phyloP scores from a whole-genome alignment of 2,113 vertebrate species.

The Ptilonorhynchus violaceus region DNA sequence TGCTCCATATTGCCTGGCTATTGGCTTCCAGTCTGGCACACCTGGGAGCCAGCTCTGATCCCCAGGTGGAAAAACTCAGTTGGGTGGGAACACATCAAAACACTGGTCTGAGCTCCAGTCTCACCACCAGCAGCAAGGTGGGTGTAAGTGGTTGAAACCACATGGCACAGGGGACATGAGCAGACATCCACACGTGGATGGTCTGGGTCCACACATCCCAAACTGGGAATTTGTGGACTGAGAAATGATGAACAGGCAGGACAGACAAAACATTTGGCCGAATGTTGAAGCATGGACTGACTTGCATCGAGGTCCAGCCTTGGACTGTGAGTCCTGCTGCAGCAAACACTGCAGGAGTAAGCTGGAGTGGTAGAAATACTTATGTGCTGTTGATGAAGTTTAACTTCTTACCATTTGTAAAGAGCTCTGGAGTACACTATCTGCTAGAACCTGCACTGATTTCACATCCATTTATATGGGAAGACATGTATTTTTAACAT shows the following conservation, averaged over 20 bases:
- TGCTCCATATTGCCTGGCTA: background rate
- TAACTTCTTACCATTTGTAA: background rate
- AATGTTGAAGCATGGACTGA: background rate
- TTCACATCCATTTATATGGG: background rate
- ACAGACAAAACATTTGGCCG: background rate
- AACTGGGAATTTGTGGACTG: background rate
- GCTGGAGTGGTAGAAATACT: background rate
- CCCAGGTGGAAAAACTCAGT: background rate
- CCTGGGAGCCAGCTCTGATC: background rate
- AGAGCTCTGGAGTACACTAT: background rate
- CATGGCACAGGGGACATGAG: background rate
- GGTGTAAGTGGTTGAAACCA: background rate
- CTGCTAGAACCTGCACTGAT: background rate
- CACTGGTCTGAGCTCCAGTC: background rate
- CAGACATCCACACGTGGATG: background rate
- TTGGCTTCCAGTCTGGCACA: background rate
- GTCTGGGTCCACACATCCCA: background rate
- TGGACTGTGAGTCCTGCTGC: background rate
- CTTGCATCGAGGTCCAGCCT: background rate
- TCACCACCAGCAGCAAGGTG: background rate
- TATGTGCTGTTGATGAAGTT: background rate
- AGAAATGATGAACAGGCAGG: background rate
- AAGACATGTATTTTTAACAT: slow-evolving; percentile 10
- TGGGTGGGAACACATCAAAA: background rate
- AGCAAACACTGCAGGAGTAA: background rate